Percentiles rank a stretch among this genome's conserved stretches.
phyloP scores from a whole-genome alignment of 2,888 invertebrate genomes.

The Cyrtodaria siliqua region DNA sequence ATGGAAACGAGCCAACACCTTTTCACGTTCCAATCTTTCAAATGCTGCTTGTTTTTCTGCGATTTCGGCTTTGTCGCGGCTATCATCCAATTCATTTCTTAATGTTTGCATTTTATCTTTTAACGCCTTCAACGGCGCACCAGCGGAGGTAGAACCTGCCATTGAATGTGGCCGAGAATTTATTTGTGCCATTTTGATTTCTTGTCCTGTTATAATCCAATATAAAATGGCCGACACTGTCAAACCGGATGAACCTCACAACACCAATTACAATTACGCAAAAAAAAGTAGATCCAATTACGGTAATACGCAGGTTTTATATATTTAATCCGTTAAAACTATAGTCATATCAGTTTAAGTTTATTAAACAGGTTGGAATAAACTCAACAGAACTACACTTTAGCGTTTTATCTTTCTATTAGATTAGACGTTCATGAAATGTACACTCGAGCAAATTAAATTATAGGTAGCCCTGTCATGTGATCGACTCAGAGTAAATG shows the following conservation, averaged over 20 bases:
- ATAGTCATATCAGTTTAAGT: too few relatives aligned
- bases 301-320: too few relatives aligned
- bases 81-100: constrained; percentile 99
- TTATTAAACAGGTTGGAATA: too few relatives aligned
- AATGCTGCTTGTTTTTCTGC: constrained; percentile 90
- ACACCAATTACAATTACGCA: constrained; percentile 15
- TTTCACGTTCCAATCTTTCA: constrained; percentile 30
- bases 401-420: too few relatives aligned
- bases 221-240: constrained; percentile 59
- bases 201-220: too few relatives aligned
- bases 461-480: too few relatives aligned
- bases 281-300: constrained; percentile 24
- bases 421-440: too few relatives aligned
- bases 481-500: too few relatives aligned
- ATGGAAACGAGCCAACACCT: constrained; percentile 49
- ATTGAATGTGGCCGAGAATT: constrained; percentile 31
- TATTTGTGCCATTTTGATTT: constrained; percentile 33
- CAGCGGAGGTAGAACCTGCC: too few relatives aligned
- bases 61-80: constrained; percentile 99
- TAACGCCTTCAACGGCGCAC: constrained; percentile 96
- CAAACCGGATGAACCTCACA: constrained; percentile 56
- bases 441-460: too few relatives aligned
- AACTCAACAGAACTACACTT: too few relatives aligned
- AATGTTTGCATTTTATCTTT: constrained; percentile 99
- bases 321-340: too few relatives aligned